These are phyloP conservation scores for Podarcis cretensis DNA, from an alignment of 2,113 vertebrate species.

Conservation along the genomic window DNA sequence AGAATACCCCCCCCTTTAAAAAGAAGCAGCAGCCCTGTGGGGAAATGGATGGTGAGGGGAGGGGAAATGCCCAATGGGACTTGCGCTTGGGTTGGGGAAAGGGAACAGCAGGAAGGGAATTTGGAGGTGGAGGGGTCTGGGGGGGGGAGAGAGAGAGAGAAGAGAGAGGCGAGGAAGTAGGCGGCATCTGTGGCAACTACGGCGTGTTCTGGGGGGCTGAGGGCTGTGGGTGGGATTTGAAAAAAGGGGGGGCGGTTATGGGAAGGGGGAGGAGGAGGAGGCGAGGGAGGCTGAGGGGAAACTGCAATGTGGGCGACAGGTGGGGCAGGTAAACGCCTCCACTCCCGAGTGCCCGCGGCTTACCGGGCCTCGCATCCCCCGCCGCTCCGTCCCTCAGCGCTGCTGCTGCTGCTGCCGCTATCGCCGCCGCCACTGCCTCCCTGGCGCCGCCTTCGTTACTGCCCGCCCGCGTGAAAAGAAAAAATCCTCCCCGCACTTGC, in stretches of 20 bases:
- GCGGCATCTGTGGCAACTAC: neutral
- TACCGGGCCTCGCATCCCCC: conserved; percentile 9
- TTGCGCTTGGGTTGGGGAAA: neutral
- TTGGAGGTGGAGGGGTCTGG: neutral
- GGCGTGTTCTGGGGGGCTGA: neutral
- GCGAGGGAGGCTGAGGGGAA: neutral
- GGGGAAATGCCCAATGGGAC: neutral
- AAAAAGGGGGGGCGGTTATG: conserved; percentile 17
- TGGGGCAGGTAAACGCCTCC: conserved; percentile 50
- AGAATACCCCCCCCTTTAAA: neutral
- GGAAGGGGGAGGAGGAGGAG: neutral
- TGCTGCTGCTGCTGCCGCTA: conserved; percentile 19
- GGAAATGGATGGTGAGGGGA: no score
- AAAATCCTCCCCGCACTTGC: conserved; percentile 38
- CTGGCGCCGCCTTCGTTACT: neutral
- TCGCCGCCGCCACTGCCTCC: neutral
- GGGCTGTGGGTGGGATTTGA: neutral
- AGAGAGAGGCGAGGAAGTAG: neutral
- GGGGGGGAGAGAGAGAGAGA: neutral
- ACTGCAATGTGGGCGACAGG: conserved; percentile 20
- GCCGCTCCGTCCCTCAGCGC: conserved; percentile 34
- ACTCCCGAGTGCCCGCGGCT: conserved; percentile 8
- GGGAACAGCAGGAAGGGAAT: neutral
- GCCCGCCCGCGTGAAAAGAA: neutral
- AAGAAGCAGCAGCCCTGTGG: neutral